Evolutionary conservation across 2,888 invertebrate genomes (phyloP).

Genomic region (Rotaria socialis): DNA sequence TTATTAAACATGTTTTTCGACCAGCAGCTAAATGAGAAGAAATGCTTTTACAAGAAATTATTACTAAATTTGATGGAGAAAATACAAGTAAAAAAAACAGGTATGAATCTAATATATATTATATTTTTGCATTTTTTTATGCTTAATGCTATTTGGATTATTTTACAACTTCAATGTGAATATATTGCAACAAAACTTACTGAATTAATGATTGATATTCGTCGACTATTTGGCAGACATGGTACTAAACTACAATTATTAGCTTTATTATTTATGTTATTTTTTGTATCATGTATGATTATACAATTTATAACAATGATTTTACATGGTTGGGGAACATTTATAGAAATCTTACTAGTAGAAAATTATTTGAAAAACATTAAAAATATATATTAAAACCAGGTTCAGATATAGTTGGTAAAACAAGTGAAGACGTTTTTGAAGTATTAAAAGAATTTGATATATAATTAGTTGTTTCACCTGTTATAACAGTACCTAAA

Average conservation of each 20-base stretch:
- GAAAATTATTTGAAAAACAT: constrained; percentile 44
- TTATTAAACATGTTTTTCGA: constrained; percentile 38
- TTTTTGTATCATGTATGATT: constrained; percentile 52
- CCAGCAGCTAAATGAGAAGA: constrained; percentile 41
- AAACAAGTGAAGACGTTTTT: constrained; percentile 39
- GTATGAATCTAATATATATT: not conserved
- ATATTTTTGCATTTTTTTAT: constrained; percentile 73
- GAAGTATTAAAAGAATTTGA: constrained; percentile 45
- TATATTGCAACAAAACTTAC: constrained; percentile 45
- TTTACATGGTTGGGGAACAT: constrained; percentile 55
- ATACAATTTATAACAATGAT: constrained; percentile 56
- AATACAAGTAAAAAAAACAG: not conserved
- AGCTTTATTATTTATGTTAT: constrained; percentile 53
- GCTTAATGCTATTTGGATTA: constrained; percentile 93
- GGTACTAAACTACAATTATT: constrained; percentile 48
- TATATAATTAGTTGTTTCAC: constrained; percentile 16
- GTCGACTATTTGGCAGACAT: constrained; percentile 32
- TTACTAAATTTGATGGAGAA: not conserved
- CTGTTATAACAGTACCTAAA: not conserved
- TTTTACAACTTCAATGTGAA: constrained; percentile 64
- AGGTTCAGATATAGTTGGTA: not conserved
- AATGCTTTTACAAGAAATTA: constrained; percentile 39
- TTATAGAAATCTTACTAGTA: constrained; percentile 48
- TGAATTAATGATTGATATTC: constrained; percentile 41
- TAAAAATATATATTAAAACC: constrained; percentile 42